Conservation (phyloP, 2,797 vertebrate species). For the Champsocephalus esox region DNA sequence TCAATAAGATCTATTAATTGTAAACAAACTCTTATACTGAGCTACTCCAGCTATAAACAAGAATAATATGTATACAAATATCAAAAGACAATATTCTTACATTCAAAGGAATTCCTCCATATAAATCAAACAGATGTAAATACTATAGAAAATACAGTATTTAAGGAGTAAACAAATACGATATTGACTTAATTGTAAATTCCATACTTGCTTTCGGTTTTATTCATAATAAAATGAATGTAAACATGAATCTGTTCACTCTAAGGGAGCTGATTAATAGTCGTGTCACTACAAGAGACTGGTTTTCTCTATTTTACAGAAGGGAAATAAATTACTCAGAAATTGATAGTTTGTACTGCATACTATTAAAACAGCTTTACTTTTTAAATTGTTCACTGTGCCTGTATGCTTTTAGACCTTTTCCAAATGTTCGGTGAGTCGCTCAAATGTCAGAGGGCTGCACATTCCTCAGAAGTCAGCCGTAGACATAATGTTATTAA, state of each 20-base stretch:
- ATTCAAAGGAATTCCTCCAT: not conserved
- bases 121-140: not conserved
- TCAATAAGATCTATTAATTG: not conserved
- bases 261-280: conserved; percentile 11
- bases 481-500: conserved; percentile 77
- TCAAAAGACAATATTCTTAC: not conserved
- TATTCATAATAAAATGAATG: conserved; percentile 11
- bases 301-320: too few relatives aligned
- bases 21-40: not conserved
- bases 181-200: not conserved
- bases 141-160: too few relatives aligned
- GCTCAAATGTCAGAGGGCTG: conserved; percentile 76
- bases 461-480: conserved; percentile 68
- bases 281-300: too few relatives aligned
- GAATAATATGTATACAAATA: not conserved
- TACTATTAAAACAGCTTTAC: conserved; percentile 14
- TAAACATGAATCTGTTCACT: not conserved
- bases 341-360: conserved; percentile 4
- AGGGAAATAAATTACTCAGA: conserved; percentile 21
- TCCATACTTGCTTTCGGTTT: not conserved
- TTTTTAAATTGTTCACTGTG: conserved; percentile 15
- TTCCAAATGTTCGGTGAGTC: conserved; percentile 66
- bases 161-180: not conserved
- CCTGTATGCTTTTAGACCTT: conserved; percentile 57
- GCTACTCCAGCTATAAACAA: not conserved